Conservation (phyloP, 2,888 invertebrate genomes). For the Byasa hedistus region DNA sequence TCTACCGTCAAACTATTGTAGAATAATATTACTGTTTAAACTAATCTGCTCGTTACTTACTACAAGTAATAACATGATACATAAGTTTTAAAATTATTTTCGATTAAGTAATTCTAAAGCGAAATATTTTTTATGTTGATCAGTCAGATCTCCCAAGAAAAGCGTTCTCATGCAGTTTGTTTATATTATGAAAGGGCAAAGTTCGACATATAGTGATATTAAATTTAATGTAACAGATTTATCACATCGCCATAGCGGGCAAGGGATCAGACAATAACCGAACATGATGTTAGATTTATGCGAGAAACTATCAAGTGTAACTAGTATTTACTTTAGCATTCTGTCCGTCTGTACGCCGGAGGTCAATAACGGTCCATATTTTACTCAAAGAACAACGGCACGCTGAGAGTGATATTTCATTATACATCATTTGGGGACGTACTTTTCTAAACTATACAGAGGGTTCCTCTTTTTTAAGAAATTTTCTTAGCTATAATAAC, state of each 20-base stretch:
- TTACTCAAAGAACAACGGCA: conserved; percentile 40
- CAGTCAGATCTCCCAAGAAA: too few relatives aligned
- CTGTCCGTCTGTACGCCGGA: conserved; percentile 31
- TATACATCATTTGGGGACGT: conserved; percentile 52
- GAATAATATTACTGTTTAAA: too few relatives aligned
- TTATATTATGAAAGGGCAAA: too few relatives aligned
- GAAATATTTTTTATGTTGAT: too few relatives aligned
- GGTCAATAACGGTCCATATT: conserved; percentile 37
- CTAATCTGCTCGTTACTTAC: too few relatives aligned
- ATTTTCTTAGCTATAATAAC: not conserved
- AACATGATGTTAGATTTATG: conserved; percentile 30
- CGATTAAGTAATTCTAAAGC: too few relatives aligned
- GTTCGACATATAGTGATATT: too few relatives aligned
- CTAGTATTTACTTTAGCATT: conserved; percentile 29
- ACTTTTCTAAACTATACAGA: conserved; percentile 35
- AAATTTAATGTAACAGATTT: conserved; percentile 11
- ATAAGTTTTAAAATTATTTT: too few relatives aligned
- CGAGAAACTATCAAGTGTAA: conserved; percentile 28
- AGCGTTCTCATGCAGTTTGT: too few relatives aligned
- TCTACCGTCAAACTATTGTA: too few relatives aligned
- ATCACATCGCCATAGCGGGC: conserved; percentile 12
- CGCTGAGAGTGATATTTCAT: conserved; percentile 49
- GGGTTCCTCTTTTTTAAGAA: conserved; percentile 13
- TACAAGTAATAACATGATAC: too few relatives aligned
- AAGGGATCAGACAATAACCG: conserved; percentile 27